These are phyloP conservation scores for Petromus typicus DNA, from an alignment of 2,113 vertebrate genomes.

Conservation along the genomic window DNA sequence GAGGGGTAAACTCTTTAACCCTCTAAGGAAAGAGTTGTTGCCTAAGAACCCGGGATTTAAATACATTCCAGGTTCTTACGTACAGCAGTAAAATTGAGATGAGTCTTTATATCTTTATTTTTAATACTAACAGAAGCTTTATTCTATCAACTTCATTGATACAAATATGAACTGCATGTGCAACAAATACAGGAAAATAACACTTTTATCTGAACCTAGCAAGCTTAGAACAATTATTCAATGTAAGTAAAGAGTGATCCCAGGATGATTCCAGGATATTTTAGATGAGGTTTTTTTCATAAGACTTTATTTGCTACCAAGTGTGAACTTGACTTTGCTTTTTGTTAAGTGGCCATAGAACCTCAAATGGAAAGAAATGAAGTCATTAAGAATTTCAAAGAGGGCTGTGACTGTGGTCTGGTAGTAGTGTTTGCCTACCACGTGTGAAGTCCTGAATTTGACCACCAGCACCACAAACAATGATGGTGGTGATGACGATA, in stretches of 20 bases:
- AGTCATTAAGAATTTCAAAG: conserved; percentile 38
- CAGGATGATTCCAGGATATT: background rate
- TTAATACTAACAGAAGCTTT: conserved; percentile 20
- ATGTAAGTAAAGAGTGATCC: background rate
- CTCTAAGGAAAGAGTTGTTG: background rate
- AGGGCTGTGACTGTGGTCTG: background rate
- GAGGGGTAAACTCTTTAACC: conserved; percentile 12
- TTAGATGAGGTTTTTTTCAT: conserved; percentile 4
- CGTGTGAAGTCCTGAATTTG: background rate
- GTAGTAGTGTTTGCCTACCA: background rate
- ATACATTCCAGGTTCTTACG: background rate
- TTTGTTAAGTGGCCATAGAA: background rate
- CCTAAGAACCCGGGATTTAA: background rate
- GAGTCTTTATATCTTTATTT: background rate
- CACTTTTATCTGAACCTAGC: conserved; percentile 21
- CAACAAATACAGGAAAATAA: conserved; percentile 49
- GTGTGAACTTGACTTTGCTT: conserved; percentile 1
- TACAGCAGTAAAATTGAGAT: conserved; percentile 41
- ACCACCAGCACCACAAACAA: background rate
- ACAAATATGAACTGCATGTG: background rate
- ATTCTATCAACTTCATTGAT: conserved; percentile 21
- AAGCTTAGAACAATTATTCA: conserved; percentile 41
- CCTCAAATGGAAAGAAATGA: conserved; percentile 28
- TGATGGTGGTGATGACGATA: background rate
- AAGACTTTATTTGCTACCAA: conserved; percentile 3